A percentile compares a stretch with the other conserved stretches of the same genome.
phyloP scores from a whole-genome alignment of 2,797 vertebrate species.

The Etheostoma perlongum region DNA sequence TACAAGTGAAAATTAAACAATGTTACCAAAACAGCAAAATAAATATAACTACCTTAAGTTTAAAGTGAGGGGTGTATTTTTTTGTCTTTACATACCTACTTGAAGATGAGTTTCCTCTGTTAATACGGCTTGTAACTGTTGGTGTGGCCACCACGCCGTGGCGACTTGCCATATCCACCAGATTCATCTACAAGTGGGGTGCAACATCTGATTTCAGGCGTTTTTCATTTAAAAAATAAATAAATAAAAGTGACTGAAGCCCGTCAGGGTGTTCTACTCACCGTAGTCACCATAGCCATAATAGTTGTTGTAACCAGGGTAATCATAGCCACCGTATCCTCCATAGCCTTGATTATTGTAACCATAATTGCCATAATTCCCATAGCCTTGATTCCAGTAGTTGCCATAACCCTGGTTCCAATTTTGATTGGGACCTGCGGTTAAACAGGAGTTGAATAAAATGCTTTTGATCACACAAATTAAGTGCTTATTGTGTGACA shows the following conservation, averaged over 20 bases:
- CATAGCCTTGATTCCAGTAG: constrained; percentile 99
- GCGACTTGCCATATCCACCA: constrained; percentile 97
- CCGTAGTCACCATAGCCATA: constrained; percentile 98
- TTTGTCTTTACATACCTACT: constrained; percentile 90
- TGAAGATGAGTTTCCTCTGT: constrained; percentile 87
- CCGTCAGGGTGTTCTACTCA: constrained; percentile 83
- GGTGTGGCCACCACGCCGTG: constrained; percentile 96
- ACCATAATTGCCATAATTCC: constrained; percentile 84
- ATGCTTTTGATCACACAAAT: not conserved
- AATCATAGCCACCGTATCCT: constrained; percentile 97
- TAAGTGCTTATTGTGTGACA: not conserved
- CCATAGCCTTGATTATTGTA: constrained; percentile 98
- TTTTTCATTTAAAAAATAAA: not conserved
- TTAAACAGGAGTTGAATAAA: not conserved
- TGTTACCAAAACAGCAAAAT: constrained; percentile 86
- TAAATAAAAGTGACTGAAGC: not conserved
- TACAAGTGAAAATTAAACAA: constrained; percentile 90
- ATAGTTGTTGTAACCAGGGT: constrained; percentile 99
- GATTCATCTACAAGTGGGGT: constrained; percentile 90
- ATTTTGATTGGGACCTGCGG: constrained; percentile 93
- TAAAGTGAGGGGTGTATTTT: constrained; percentile 42
- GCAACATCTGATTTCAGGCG: constrained; percentile 3
- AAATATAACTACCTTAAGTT: constrained; percentile 78
- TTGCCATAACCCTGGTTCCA: constrained; percentile 98
- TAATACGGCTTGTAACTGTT: constrained; percentile 99